Percentiles rank a stretch among this genome's conserved stretches.
Evolutionary conservation across 2,113 vertebrate genomes (phyloP).

Genomic region (Etheostoma spectabile): DNA sequence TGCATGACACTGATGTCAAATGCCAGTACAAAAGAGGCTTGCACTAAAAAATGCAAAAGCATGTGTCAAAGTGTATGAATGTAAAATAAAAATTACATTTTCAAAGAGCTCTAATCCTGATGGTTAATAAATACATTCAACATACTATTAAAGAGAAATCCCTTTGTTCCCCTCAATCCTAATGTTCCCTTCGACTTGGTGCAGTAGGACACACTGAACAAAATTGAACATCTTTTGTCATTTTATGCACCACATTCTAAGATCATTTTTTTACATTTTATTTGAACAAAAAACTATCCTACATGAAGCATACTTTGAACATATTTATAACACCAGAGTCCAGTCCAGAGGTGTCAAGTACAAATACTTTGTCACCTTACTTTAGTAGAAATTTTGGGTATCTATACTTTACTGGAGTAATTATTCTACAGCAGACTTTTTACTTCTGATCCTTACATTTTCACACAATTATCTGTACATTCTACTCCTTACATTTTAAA

Average conservation of each 20-base stretch:
- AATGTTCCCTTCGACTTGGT: slow-evolving; percentile 22
- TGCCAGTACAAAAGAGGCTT: slow-evolving; percentile 6
- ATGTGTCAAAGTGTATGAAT: slow-evolving; percentile 14
- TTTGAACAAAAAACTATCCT: slow-evolving; percentile 1
- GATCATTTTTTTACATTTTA: background rate
- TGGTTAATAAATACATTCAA: slow-evolving; percentile 56
- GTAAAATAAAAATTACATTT: slow-evolving; percentile 23
- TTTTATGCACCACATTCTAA: slow-evolving; percentile 20
- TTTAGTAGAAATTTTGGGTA: too few species aligned
- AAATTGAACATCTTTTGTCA: slow-evolving; percentile 21
- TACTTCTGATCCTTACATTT: too few species aligned
- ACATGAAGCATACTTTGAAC: background rate
- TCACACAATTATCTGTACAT: too few species aligned
- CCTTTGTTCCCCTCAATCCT: slow-evolving; percentile 14
- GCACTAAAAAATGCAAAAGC: slow-evolving; percentile 39
- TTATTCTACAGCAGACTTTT: too few species aligned
- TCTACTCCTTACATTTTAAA: too few species aligned
- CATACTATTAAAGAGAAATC: slow-evolving; percentile 33
- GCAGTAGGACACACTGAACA: background rate
- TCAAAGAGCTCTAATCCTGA: slow-evolving; percentile 27
- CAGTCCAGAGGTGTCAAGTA: too few species aligned
- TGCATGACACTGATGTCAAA: slow-evolving; percentile 9
- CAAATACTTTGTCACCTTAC: too few species aligned
- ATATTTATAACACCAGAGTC: background rate
- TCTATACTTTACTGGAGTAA: too few species aligned